Evolutionary conservation across 2,113 vertebrate species (phyloP).

Genomic region (Corvus cornix): DNA sequence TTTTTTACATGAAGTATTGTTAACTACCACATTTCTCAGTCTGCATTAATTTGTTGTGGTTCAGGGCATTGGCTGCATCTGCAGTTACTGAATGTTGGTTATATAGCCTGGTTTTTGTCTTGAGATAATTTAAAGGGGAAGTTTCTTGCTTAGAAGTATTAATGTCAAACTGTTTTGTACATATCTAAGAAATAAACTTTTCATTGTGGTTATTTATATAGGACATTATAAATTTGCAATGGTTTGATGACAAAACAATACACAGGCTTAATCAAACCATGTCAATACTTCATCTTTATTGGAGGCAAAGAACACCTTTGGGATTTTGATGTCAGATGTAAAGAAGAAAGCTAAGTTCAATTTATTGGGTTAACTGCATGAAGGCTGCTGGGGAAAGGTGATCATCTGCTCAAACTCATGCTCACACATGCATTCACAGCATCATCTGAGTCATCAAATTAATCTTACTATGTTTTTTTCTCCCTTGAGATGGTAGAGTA

Average conservation of each 20-base stretch:
- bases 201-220: background rate
- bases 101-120: background rate
- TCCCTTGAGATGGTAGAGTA: background rate
- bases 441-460: background rate
- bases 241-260: background rate
- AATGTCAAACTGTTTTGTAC: background rate
- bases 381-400: background rate
- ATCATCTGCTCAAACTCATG: background rate
- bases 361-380: background rate
- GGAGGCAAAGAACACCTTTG: background rate
- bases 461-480: background rate
- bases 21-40: background rate
- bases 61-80: background rate
- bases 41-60: background rate
- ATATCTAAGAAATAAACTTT: background rate
- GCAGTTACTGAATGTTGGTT: background rate
- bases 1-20: background rate
- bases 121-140: background rate
- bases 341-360: background rate
- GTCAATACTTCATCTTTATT: background rate
- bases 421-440: background rate
- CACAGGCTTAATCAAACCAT: background rate
- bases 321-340: background rate
- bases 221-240: background rate
- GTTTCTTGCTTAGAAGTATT: background rate